These are phyloP conservation scores for Tokudaia tokunoshimensis DNA, from an alignment of 2,797 vertebrate species.

Conservation along the genomic window DNA sequence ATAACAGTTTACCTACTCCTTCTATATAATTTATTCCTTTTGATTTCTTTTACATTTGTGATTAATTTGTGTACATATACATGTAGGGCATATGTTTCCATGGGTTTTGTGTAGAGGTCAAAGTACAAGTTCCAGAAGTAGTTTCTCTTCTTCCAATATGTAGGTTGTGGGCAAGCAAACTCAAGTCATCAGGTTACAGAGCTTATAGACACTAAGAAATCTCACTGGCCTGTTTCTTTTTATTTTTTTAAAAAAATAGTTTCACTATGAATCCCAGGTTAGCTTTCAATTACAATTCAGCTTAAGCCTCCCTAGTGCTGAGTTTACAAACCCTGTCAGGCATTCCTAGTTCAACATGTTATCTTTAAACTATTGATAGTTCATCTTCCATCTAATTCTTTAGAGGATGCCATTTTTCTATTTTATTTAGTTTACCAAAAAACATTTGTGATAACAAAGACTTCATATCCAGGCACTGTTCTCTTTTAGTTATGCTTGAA, in stretches of 20 bases:
- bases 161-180: neutral
- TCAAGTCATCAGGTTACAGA: neutral
- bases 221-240: neutral
- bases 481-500: constrained; percentile 51
- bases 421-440: constrained; percentile 74
- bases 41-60: neutral
- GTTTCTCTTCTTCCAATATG: neutral
- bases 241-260: neutral
- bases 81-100: neutral
- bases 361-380: constrained; percentile 40
- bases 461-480: constrained; percentile 49
- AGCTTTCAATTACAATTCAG: neutral
- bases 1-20: neutral
- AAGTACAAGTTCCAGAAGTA: neutral
- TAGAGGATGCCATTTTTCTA: constrained; percentile 47
- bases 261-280: neutral
- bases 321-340: neutral
- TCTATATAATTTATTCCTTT: neutral
- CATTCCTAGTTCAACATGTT: neutral
- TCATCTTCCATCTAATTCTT: constrained; percentile 9
- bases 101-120: neutral
- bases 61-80: neutral
- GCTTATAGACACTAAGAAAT: neutral
- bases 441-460: constrained; percentile 63
- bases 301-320: neutral